phyloP scores from a whole-genome alignment of 1,140 invertebrate species.

The Danaus plexippus region DNA sequence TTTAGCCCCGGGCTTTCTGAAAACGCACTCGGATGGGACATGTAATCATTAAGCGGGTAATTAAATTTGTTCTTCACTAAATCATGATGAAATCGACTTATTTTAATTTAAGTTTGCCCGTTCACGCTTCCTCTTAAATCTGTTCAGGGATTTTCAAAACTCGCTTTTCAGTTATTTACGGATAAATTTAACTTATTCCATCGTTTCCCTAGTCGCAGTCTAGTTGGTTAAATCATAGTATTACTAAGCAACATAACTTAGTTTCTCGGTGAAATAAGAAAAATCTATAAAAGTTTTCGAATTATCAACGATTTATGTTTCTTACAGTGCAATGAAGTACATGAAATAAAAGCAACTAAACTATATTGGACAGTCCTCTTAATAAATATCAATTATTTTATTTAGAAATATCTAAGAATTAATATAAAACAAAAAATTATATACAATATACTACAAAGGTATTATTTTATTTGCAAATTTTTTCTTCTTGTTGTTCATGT shows the following conservation, averaged over 20 bases:
- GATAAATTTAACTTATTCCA: conserved; percentile 42
- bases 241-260: too few relatives aligned
- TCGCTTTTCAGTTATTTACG: conserved; percentile 31
- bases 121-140: conserved; percentile 45
- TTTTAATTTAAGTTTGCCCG: conserved; percentile 61
- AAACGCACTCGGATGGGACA: conserved; percentile 3
- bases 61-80: conserved; percentile 41
- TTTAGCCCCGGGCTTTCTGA: neutral
- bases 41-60: conserved; percentile 8
- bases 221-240: conserved; percentile 11
- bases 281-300: conserved; percentile 28
- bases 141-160: conserved; percentile 26
- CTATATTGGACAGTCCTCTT: too few relatives aligned
- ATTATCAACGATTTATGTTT: conserved; percentile 7
- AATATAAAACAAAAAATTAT: too few relatives aligned
- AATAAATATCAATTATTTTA: too few relatives aligned
- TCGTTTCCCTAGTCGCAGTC: conserved; percentile 15
- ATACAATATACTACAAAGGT: too few relatives aligned
- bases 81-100: conserved; percentile 32
- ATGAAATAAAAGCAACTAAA: too few relatives aligned
- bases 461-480: too few relatives aligned
- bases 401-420: too few relatives aligned
- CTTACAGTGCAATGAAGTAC: too few relatives aligned
- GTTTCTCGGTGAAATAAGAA: too few relatives aligned
- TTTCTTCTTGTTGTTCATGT: too few relatives aligned